A percentile compares a stretch with the other conserved stretches of the same genome.
These are phyloP conservation scores for Lymantria monacha DNA, from an alignment of 2,888 invertebrate species.

Conservation along the genomic window DNA sequence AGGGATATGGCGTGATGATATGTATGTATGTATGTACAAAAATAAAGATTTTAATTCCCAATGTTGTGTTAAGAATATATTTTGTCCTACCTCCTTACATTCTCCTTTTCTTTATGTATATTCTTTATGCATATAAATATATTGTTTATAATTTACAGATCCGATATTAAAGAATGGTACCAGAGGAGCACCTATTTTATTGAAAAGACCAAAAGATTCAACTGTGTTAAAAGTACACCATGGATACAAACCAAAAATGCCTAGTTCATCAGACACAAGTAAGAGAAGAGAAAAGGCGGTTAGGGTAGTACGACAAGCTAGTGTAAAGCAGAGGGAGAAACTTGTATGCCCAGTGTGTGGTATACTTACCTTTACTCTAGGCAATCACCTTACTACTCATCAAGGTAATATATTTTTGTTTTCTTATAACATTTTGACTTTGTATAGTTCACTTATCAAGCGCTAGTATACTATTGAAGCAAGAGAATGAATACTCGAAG, in stretches of 20 bases:
- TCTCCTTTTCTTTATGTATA: too few relatives aligned
- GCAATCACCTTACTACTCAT: conserved; percentile 75
- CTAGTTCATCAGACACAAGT: conserved; percentile 28
- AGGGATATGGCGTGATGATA: too few relatives aligned
- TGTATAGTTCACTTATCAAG: too few relatives aligned
- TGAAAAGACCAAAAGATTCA: conserved; percentile 73
- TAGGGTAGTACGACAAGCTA: conserved; percentile 49
- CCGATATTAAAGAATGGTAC: conserved; percentile 72
- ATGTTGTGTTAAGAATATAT: too few relatives aligned
- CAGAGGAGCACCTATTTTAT: conserved; percentile 67
- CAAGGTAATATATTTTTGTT: conserved; percentile 51
- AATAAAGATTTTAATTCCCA: too few relatives aligned
- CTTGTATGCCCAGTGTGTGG: conserved; percentile 78
- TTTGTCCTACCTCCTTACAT: too few relatives aligned
- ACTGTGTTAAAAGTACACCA: conserved; percentile 66
- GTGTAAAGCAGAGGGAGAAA: conserved; percentile 66
- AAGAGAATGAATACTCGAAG: too few relatives aligned
- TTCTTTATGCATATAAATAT: too few relatives aligned
- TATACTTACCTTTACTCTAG: conserved; percentile 70
- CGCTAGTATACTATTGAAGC: too few relatives aligned
- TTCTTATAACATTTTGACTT: too few relatives aligned
- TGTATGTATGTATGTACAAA: too few relatives aligned
- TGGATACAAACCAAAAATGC: conserved; percentile 45
- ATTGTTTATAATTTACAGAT: conserved; percentile 43
- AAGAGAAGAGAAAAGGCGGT: conserved; percentile 51